A percentile compares a stretch with the other conserved stretches of the same genome.
Conservation (phyloP, 2,113 vertebrate genomes). For the Lycocorax pyrrhopterus region DNA sequence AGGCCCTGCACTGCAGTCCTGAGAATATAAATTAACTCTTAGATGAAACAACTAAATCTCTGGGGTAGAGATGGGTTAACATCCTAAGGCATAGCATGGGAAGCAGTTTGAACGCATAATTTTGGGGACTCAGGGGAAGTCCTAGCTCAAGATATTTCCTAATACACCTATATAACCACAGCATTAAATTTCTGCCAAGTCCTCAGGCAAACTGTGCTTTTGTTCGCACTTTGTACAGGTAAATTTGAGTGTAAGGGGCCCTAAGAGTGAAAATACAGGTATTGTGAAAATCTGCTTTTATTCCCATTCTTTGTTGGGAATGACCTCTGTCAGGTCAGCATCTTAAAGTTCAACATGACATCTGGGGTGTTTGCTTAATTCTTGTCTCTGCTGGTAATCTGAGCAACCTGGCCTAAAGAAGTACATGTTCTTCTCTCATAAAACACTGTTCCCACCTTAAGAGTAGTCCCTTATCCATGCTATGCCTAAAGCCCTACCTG, state of each 20-base stretch:
- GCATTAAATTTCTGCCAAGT: not conserved
- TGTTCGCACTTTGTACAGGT: not conserved
- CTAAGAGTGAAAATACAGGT: not conserved
- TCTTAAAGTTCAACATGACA: not conserved
- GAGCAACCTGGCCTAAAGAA: not conserved
- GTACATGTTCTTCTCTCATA: not conserved
- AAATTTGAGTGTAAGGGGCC: not conserved
- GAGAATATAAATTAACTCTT: not conserved
- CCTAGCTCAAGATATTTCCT: not conserved
- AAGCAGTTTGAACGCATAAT: not conserved
- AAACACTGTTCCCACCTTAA: not conserved
- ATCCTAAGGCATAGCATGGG: not conserved
- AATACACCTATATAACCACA: not conserved
- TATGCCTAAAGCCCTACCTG: not conserved
- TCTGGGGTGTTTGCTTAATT: accelerated
- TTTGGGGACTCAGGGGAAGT: not conserved
- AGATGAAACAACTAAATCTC: not conserved
- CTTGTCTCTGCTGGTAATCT: not conserved
- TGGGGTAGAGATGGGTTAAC: not conserved
- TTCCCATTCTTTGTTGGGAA: not conserved
- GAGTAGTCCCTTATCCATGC: not conserved
- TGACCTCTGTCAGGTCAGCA: not conserved
- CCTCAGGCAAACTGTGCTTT: not conserved
- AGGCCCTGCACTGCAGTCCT: not conserved
- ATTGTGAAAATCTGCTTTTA: not conserved